Evolutionary conservation across 2,797 vertebrate species (phyloP).

Genomic region (Crossoptilon crossoptilon): DNA sequence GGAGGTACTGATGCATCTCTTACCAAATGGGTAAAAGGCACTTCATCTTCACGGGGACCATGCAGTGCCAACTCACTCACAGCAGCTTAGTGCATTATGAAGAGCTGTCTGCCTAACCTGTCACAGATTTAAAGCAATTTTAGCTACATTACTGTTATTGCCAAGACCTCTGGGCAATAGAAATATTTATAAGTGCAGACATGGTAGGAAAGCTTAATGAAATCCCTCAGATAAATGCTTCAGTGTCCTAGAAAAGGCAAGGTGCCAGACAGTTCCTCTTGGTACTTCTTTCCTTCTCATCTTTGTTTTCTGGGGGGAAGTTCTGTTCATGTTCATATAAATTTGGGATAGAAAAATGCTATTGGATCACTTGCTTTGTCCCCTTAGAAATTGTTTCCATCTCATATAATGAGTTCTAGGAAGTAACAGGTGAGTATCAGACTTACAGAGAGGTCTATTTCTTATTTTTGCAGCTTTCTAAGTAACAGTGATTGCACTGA

Average conservation of each 20-base stretch:
- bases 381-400: background rate
- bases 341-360: constrained; percentile 12
- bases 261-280: background rate
- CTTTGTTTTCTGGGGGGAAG: background rate
- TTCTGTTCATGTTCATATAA: background rate
- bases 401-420: background rate
- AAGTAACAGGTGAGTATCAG: background rate
- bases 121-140: constrained; percentile 63
- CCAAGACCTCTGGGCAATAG: constrained; percentile 41
- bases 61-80: background rate
- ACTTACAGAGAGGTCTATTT: background rate
- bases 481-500: background rate
- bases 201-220: constrained; percentile 44
- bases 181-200: constrained; percentile 65
- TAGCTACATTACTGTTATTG: constrained; percentile 56
- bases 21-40: background rate
- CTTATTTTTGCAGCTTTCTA: background rate
- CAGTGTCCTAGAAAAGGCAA: constrained; percentile 10
- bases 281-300: background rate
- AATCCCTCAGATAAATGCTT: constrained; percentile 57
- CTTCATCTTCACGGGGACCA: background rate
- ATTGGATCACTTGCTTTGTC: background rate
- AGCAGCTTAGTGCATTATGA: background rate
- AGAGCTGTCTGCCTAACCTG: constrained; percentile 5
- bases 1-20: background rate